These are phyloP conservation scores for Dryobotodes eremita DNA, from an alignment of 2,888 invertebrate genomes.

Conservation along the genomic window DNA sequence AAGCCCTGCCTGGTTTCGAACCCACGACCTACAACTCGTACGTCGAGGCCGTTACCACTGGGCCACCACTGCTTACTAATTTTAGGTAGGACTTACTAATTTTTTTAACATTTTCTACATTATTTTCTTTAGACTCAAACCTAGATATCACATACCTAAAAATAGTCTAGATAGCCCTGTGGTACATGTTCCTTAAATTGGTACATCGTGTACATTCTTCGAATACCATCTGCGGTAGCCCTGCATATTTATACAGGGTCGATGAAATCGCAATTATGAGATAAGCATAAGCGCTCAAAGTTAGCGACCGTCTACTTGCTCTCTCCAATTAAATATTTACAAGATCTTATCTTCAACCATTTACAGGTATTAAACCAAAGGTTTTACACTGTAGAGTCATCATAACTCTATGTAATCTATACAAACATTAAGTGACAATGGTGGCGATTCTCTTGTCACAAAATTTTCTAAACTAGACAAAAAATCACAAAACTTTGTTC, in stretches of 20 bases:
- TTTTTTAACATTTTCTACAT: not conserved
- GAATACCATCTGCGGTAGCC: constrained; percentile 18
- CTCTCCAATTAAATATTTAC: constrained; percentile 52
- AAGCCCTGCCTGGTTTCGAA: too few relatives aligned
- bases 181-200: not conserved
- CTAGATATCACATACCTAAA: not conserved
- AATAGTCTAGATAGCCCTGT: not conserved
- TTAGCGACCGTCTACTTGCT: constrained; percentile 26
- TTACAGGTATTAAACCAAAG: constrained; percentile 32
- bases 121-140: not conserved
- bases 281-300: constrained; percentile 49
- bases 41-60: too few relatives aligned
- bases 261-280: constrained; percentile 59
- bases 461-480: too few relatives aligned
- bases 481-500: too few relatives aligned
- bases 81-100: not conserved
- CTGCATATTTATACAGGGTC: constrained; percentile 43
- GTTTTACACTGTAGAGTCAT: constrained; percentile 21
- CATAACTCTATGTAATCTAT: constrained; percentile 9
- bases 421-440: constrained; percentile 21
- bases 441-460: too few relatives aligned
- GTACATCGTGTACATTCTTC: not conserved
- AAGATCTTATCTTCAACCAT: constrained; percentile 47
- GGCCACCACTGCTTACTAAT: too few relatives aligned
- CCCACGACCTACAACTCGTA: too few relatives aligned